Evolutionary conservation across 2,113 vertebrate genomes (phyloP).

Genomic region (Pluvianellus socialis): DNA sequence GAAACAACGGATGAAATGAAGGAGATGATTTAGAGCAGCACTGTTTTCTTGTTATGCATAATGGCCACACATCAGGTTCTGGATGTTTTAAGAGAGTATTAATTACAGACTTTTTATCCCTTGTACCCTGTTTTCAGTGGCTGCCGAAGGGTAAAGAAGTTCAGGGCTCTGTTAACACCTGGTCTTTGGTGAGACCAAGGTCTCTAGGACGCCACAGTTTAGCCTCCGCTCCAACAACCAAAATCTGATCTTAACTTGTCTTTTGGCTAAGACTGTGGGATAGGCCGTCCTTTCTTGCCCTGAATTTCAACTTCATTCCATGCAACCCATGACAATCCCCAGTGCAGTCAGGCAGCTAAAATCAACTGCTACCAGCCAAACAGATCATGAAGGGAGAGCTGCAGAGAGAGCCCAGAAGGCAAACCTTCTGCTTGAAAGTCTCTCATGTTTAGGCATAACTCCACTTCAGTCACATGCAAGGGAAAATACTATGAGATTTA

Average conservation of each 20-base stretch:
- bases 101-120: background rate
- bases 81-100: background rate
- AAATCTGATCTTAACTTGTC: background rate
- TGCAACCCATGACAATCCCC: background rate
- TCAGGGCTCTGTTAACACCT: background rate
- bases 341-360: background rate
- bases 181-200: background rate
- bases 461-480: background rate
- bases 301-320: background rate
- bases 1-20: background rate
- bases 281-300: background rate
- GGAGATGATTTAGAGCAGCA: background rate
- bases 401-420: background rate
- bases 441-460: background rate
- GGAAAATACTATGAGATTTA: background rate
- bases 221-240: background rate
- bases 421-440: background rate
- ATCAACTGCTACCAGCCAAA: background rate
- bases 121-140: background rate
- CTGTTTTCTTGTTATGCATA: background rate
- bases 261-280: background rate
- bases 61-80: background rate
- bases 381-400: background rate
- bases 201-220: background rate
- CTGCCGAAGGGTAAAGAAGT: background rate